A percentile compares a stretch with the other conserved stretches of the same genome.
These are phyloP conservation scores for Platynereis dumerilii DNA, from an alignment of 2,888 invertebrate genomes.

Conservation along the genomic window DNA sequence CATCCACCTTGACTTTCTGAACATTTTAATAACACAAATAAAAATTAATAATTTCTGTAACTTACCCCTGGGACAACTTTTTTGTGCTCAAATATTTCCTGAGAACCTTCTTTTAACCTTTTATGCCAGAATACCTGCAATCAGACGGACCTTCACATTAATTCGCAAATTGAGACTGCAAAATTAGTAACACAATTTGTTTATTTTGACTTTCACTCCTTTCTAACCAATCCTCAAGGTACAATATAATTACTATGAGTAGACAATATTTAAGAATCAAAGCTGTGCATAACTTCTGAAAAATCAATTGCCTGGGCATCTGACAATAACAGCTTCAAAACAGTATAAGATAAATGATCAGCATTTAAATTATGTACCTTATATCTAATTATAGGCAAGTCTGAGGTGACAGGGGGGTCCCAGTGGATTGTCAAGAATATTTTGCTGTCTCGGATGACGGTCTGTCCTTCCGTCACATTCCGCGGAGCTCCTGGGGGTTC, in stretches of 20 bases:
- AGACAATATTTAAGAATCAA: no score
- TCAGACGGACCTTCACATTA: background rate
- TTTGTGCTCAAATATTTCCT: constrained; percentile 42
- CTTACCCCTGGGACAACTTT: constrained; percentile 45
- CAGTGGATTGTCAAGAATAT: constrained; percentile 54
- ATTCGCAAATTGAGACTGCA: background rate
- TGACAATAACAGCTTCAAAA: no score
- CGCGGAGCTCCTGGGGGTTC: constrained; percentile 49
- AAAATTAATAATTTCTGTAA: background rate
- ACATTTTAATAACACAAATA: no score
- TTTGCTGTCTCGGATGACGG: constrained; percentile 45
- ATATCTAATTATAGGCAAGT: constrained; percentile 54
- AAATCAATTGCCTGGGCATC: no score
- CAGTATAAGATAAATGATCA: no score
- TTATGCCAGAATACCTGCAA: constrained; percentile 49
- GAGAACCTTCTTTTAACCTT: constrained; percentile 39
- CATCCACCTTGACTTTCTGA: no score
- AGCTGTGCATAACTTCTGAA: no score
- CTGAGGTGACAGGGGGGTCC: constrained; percentile 50
- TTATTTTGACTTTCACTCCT: no score
- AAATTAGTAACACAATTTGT: no score
- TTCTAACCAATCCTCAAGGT: no score
- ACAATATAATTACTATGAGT: no score
- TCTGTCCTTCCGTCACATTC: constrained; percentile 52
- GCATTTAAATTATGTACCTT: constrained; percentile 45